These are phyloP conservation scores for Carpatolechia fugitivella DNA, from an alignment of 2,888 invertebrate species.

Conservation along the genomic window DNA sequence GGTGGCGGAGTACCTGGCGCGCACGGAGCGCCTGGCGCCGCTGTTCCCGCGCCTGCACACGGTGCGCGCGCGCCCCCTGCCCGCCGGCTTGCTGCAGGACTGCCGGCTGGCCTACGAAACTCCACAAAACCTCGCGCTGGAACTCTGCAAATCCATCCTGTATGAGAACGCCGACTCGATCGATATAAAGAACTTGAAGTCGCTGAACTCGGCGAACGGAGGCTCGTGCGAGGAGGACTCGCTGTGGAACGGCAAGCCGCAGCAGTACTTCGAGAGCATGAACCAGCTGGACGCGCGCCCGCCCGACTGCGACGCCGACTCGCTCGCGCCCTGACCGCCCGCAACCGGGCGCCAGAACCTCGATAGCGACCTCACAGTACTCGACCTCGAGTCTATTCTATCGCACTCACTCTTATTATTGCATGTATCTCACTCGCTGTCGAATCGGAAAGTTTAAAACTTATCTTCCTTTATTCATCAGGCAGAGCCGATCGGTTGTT, in stretches of 20 bases:
- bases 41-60: constrained; percentile 38
- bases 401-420: no score
- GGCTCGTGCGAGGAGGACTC: constrained; percentile 64
- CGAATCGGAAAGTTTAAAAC: no score
- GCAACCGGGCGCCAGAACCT: no score
- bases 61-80: constrained; percentile 21
- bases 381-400: no score
- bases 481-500: no score
- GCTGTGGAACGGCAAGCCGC: constrained; percentile 76
- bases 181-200: constrained; percentile 37
- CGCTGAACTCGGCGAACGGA: constrained; percentile 29
- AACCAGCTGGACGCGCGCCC: constrained; percentile 57
- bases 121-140: constrained; percentile 56
- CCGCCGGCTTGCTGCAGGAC: constrained; percentile 24
- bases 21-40: constrained; percentile 56
- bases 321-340: constrained; percentile 44
- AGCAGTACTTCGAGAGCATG: constrained; percentile 84
- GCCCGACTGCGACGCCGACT: constrained; percentile 55
- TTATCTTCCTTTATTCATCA: neutral
- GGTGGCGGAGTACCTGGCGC: constrained; percentile 62
- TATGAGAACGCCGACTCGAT: constrained; percentile 62
- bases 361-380: no score
- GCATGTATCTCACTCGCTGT: neutral
- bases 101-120: constrained; percentile 47
- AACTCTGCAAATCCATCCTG: constrained; percentile 50